Evolutionary conservation across 35 echinoderm and acorn worm species (phyloP).

Genomic region (Hemicentrotus pulcherrimus): DNA sequence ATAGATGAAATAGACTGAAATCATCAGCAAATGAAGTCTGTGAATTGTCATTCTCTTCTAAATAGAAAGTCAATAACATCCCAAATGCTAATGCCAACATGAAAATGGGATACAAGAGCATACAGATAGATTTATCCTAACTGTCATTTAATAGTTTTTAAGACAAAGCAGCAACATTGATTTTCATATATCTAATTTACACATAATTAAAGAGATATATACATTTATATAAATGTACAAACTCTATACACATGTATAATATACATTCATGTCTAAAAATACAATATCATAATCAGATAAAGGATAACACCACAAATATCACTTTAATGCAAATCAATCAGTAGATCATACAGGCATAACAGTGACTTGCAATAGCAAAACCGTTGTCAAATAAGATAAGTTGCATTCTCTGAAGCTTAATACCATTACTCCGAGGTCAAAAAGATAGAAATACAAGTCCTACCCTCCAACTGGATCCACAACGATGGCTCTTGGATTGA

Average conservation of each 20-base stretch:
- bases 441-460: neutral
- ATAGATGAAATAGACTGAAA: neutral
- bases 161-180: neutral
- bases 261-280: too few relatives aligned
- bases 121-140: neutral
- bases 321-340: too few relatives aligned
- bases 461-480: constrained; percentile 90
- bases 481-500: constrained; percentile 82
- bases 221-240: too few relatives aligned
- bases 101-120: neutral
- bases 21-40: neutral
- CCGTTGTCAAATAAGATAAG: neutral
- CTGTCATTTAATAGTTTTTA: neutral
- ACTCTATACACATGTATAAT: too few relatives aligned
- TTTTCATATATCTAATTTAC: neutral
- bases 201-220: too few relatives aligned
- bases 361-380: too few relatives aligned
- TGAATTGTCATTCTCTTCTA: neutral
- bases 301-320: too few relatives aligned
- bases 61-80: too few relatives aligned
- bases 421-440: neutral
- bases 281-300: too few relatives aligned
- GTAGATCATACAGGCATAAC: too few relatives aligned
- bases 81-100: too few relatives aligned
- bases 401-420: neutral